These are phyloP conservation scores for Myotis daubentonii DNA, from an alignment of 2,797 vertebrate species.

Conservation along the genomic window DNA sequence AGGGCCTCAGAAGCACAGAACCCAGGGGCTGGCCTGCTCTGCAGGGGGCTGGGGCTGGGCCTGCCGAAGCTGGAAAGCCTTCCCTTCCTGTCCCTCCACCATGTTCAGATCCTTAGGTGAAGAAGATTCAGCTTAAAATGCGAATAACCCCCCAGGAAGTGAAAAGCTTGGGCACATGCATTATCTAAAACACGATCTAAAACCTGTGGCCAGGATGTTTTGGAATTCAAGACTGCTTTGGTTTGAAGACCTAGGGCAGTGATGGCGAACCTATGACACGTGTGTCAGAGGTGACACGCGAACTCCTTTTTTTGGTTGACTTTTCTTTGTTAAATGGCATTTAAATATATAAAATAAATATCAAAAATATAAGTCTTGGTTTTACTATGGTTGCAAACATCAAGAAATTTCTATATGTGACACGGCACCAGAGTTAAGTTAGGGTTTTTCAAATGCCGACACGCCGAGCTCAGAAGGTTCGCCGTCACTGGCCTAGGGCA, in stretches of 20 bases:
- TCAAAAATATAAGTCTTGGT: too few species aligned
- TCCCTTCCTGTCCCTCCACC: not conserved
- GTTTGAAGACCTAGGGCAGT: not conserved
- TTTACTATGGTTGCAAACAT: too few species aligned
- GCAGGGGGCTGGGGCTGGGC: fast-evolving
- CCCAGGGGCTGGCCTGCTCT: fast-evolving
- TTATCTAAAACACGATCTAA: not conserved
- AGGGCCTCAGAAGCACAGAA: fast-evolving
- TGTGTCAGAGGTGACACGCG: too few species aligned
- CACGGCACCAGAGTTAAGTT: too few species aligned
- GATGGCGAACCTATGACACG: too few species aligned
- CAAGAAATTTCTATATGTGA: too few species aligned
- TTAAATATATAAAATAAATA: too few species aligned
- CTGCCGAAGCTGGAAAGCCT: not conserved
- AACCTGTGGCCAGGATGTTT: not conserved
- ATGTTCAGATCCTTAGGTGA: not conserved
- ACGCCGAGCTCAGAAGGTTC: too few species aligned
- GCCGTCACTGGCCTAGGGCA: not conserved
- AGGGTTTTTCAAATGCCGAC: too few species aligned
- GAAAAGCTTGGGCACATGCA: not conserved
- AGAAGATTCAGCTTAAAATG: not conserved
- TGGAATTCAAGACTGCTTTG: not conserved
- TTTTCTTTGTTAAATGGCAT: too few species aligned
- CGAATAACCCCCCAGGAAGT: not conserved
- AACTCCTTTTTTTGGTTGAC: too few species aligned